Evolutionary conservation across 2,113 vertebrate genomes (phyloP).

Genomic region (Aix galericulata): DNA sequence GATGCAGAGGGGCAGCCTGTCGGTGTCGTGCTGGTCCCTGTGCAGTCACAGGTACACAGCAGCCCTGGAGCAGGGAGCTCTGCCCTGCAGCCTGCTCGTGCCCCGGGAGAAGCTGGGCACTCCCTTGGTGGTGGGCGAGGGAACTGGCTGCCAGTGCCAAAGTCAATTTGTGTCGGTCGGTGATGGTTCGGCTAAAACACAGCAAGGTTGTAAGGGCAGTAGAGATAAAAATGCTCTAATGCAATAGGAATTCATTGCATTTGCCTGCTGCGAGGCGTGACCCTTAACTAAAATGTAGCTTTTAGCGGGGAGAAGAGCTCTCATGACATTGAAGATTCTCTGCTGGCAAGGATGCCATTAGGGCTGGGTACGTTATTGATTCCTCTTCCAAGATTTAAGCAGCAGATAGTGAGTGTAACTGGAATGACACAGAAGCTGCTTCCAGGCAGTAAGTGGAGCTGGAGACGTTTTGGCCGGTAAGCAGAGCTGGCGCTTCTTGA

Average conservation of each 20-base stretch:
- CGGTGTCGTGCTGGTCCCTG: not conserved
- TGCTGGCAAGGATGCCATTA: not conserved
- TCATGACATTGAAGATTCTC: not conserved
- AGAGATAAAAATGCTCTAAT: not conserved
- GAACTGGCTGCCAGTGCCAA: not conserved
- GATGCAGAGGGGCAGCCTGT: fast-evolving
- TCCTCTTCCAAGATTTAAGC: not conserved
- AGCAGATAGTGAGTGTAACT: not conserved
- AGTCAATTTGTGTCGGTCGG: not conserved
- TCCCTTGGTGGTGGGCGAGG: not conserved
- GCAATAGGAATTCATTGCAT: not conserved
- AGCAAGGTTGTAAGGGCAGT: not conserved
- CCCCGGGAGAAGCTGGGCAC: not conserved
- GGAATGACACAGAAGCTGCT: not conserved
- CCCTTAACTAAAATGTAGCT: not conserved
- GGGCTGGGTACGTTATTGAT: not conserved
- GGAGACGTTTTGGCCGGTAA: not conserved
- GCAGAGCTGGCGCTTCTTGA: not conserved
- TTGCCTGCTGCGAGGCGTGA: not conserved
- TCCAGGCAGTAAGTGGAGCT: constrained; percentile 9
- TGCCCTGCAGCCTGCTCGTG: not conserved
- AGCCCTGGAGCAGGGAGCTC: not conserved
- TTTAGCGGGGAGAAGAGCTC: not conserved
- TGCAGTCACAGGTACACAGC: not conserved
- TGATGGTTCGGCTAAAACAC: not conserved